Evolutionary conservation across 64 coral and sea anemone genomes (phyloP), one percentile per base, ranked within the genome.

Genomic region (Montipora capricornis): DNA sequence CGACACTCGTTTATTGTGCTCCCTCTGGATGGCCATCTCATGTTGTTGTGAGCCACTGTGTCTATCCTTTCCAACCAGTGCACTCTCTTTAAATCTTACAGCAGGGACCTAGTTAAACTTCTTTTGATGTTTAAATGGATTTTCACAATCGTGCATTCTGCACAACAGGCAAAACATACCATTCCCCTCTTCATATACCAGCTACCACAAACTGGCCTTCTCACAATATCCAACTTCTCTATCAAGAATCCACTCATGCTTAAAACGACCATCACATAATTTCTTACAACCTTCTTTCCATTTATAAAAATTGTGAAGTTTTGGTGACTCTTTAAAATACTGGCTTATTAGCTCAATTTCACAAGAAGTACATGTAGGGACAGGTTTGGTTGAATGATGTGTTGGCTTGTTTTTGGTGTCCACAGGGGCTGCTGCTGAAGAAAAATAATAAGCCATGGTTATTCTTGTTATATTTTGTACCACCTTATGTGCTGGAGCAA

Each of bases 221-320:
- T 87, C 84, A 87, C 84, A 87, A 87, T 87, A 87, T 87, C 84
- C 64, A 87, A 87, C 84, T 49, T 50, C 84, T 87, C 84, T 70
- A 45, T 87, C 84, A 87, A 87, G 84, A 87, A 87, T 87, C 84
- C 84, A 87, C 64, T 87, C 84, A 87, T 87, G 84, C 67, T 87
- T 87, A 87, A 87, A 87, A 87, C 84, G 84, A 87, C 84, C 62
- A 73, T 87, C 84, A 87, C 66, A 87, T 87, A 50, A 87, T 87
- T 87, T 73, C 37, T 87, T 87, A 73, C 84, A 87, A 87, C 84
- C 84, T 50, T 87, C 84, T 87, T 87, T 87, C 62, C 84, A 87
- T 87, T 87, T 73, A 87, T 87, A 87, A 87, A 81, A 87, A 87
- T 87, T 71, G 84, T 87, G 84, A 87, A 87, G 84, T 87, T 87